Conservation (phyloP, 2,113 vertebrate species). For the Nansenia antarctica region DNA sequence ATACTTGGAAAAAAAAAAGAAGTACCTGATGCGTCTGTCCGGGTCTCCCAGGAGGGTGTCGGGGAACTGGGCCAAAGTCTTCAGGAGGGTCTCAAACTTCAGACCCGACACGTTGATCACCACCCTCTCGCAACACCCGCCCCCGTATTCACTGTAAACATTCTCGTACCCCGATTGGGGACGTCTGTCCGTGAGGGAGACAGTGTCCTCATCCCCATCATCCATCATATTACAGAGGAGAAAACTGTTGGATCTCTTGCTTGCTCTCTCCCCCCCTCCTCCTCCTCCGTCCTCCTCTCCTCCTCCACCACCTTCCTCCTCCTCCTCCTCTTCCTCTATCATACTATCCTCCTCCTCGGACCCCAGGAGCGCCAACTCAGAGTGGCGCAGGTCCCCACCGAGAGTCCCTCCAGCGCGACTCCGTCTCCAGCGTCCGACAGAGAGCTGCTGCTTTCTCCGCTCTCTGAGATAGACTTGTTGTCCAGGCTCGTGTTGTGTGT, state of each 20-base stretch:
- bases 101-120: constrained; percentile 97
- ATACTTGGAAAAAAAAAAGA: no score
- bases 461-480: constrained; percentile 73
- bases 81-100: constrained; percentile 94
- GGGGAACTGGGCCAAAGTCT: constrained; percentile 95
- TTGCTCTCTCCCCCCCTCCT: constrained; percentile 48
- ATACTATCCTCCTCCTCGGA: constrained; percentile 94
- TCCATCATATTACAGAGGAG: constrained; percentile 81
- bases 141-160: constrained; percentile 87
- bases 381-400: constrained; percentile 85
- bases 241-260: constrained; percentile 80
- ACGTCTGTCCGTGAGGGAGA: constrained; percentile 82
- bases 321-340: constrained; percentile 84
- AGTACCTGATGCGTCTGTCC: constrained; percentile 90
- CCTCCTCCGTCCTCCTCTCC: constrained; percentile 79
- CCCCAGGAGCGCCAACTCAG: constrained; percentile 91
- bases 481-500: constrained; percentile 68
- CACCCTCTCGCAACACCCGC: constrained; percentile 94
- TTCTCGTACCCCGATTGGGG: constrained; percentile 86
- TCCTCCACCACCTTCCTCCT: constrained; percentile 89
- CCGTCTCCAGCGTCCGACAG: constrained; percentile 75
- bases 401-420: constrained; percentile 67
- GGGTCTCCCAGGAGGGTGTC: constrained; percentile 94
- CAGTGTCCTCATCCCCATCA: constrained; percentile 85
- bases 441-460: constrained; percentile 76